A percentile compares a stretch with the other conserved stretches of the same genome.
Evolutionary conservation across 1,140 invertebrate genomes (phyloP).

Genomic region (Lordiphosa stackelbergi): DNA sequence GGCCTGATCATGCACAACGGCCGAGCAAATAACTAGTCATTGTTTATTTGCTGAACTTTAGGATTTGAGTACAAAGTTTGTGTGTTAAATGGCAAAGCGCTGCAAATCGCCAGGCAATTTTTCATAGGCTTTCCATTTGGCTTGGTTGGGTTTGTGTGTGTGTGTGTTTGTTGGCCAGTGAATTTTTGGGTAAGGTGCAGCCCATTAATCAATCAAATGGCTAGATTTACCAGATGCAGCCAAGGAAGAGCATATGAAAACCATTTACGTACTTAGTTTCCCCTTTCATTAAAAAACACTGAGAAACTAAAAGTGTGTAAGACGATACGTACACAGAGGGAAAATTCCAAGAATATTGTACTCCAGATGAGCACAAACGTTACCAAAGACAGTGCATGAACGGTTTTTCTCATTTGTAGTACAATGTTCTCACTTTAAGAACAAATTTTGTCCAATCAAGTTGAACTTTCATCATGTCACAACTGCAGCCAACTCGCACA

Average conservation of each 20-base stretch:
- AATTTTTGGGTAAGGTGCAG: slow-evolving; percentile 25
- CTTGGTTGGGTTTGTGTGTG: slow-evolving; percentile 1
- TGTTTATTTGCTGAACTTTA: slow-evolving; percentile 54
- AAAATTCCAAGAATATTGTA: too few relatives aligned
- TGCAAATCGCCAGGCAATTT: slow-evolving; percentile 32
- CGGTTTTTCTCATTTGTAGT: too few relatives aligned
- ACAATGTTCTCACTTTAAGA: too few relatives aligned
- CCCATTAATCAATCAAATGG: slow-evolving; percentile 22
- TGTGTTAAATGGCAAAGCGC: slow-evolving; percentile 46
- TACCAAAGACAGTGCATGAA: too few relatives aligned
- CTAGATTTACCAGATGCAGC: slow-evolving; percentile 8
- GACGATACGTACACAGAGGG: too few relatives aligned
- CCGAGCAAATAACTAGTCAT: slow-evolving; percentile 29
- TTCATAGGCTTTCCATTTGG: slow-evolving; percentile 26
- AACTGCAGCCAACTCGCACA: too few relatives aligned
- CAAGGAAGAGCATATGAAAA: slow-evolving; percentile 1
- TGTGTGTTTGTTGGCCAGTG: neutral
- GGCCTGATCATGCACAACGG: neutral
- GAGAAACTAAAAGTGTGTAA: too few relatives aligned
- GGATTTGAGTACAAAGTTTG: slow-evolving; percentile 19
- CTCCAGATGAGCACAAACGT: too few relatives aligned
- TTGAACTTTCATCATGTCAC: too few relatives aligned
- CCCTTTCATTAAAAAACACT: neutral
- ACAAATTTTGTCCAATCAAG: too few relatives aligned
- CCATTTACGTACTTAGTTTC: slow-evolving; percentile 3